These are phyloP conservation scores for Cepaea hortensis DNA, from an alignment of 2,888 invertebrate species.

Conservation along the genomic window DNA sequence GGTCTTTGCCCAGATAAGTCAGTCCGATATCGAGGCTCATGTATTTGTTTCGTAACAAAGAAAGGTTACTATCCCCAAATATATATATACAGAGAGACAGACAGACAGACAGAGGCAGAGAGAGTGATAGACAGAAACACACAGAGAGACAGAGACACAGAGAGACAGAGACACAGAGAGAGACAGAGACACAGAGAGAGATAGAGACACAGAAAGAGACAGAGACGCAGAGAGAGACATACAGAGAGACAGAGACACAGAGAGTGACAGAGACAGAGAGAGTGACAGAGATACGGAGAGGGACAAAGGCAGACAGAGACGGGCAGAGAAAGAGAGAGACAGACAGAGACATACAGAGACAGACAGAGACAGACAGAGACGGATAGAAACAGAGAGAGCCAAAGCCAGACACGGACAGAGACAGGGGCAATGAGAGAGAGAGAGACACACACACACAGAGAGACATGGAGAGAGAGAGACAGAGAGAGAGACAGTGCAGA, in stretches of 20 bases:
- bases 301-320: too few species aligned
- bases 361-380: too few species aligned
- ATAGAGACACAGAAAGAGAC: not conserved
- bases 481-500: too few species aligned
- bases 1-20: too few species aligned
- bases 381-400: too few species aligned
- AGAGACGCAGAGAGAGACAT: not conserved
- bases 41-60: too few species aligned
- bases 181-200: not conserved
- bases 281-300: not conserved
- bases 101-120: not conserved
- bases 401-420: too few species aligned
- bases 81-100: not conserved
- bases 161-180: not conserved
- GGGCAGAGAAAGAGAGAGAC: not conserved
- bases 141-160: not conserved
- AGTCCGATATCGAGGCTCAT: too few species aligned
- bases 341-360: not conserved
- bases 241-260: not conserved
- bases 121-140: not conserved
- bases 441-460: too few species aligned
- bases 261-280: not conserved
- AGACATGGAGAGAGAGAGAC: too few species aligned
- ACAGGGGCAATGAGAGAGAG: too few species aligned
- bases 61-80: not conserved